Evolutionary conservation across 2,113 vertebrate species (phyloP).

Genomic region (Calidris pygmaea): DNA sequence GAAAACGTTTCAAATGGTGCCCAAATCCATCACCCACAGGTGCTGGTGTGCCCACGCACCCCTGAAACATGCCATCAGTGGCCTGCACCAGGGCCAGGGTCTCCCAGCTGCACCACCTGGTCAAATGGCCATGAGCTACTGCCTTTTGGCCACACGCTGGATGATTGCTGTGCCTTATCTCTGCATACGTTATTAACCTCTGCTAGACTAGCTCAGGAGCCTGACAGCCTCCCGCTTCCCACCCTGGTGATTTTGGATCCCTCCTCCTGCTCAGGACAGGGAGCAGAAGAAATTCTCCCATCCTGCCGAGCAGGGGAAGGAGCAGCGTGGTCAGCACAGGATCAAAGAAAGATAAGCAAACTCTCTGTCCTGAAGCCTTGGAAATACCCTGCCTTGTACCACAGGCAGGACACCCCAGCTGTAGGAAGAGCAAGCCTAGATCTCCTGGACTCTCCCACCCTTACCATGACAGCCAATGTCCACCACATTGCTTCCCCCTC

Average conservation of each 20-base stretch:
- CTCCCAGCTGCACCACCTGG: background rate
- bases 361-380: background rate
- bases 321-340: background rate
- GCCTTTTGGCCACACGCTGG: background rate
- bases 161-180: background rate
- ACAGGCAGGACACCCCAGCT: accelerated
- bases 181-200: background rate
- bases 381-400: background rate
- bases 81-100: background rate
- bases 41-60: accelerated
- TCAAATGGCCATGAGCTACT: background rate
- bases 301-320: background rate
- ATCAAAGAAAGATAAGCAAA: background rate
- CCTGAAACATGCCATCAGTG: accelerated
- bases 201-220: background rate
- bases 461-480: background rate
- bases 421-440: background rate
- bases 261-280: background rate
- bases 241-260: background rate
- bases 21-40: accelerated
- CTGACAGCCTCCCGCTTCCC: background rate
- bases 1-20: background rate
- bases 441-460: background rate
- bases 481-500: accelerated
- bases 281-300: background rate